Base-by-base conservation (phyloP, 1,140 invertebrate genomes). In the Cydia amplana region DNA sequence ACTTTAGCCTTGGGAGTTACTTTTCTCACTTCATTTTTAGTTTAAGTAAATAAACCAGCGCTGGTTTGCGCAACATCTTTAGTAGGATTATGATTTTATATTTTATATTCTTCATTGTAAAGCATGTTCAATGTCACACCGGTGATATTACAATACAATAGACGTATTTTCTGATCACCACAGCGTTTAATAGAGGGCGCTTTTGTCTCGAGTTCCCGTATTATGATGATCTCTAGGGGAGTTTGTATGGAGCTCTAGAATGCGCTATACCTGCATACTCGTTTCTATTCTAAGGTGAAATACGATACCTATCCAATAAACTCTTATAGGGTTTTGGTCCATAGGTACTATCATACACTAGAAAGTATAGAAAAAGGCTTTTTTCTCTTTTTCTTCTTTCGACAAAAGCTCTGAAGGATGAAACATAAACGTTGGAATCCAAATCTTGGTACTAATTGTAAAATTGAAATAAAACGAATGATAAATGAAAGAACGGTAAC, bases 11-110 rank as follows among this genome's bases (percentile, higher is more conserved):
- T 70, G 65, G 14, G 65, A 23, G 12, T 70, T 70, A 70, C 32
- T 70, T 70, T 70, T 70, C 65, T 70, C 9, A 70, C 28, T 60
- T 23, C 55, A 2, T 60, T 60, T 60, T 60, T 60, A 60, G 36
- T 70, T n/a, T 70, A 70, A 18, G 65, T 36, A 36, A 70, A 36
- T 70, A 70, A 40, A 18, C 18, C 28, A 70, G 18, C 32, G n/a
- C 36, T 40, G 36, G 65, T 20, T 70, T 70, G n/a, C 32, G 65
- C 6, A 70, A 70, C 12, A n/a, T 67, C 32, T 70, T 70, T 36
- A 23, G 55, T 60, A 4, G 51, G n/a, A 55, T 20, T 55, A 55
- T 18, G 51, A 18, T 55, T 55, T 55, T 55, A 55, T 18, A 7
- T 18, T 18, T 20, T 5, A 18, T 18, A 55, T 55, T 55, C 51